Percentiles rank a stretch among this genome's conserved stretches.
Conservation (phyloP, 2,888 invertebrate genomes). For the Acleris literana region DNA sequence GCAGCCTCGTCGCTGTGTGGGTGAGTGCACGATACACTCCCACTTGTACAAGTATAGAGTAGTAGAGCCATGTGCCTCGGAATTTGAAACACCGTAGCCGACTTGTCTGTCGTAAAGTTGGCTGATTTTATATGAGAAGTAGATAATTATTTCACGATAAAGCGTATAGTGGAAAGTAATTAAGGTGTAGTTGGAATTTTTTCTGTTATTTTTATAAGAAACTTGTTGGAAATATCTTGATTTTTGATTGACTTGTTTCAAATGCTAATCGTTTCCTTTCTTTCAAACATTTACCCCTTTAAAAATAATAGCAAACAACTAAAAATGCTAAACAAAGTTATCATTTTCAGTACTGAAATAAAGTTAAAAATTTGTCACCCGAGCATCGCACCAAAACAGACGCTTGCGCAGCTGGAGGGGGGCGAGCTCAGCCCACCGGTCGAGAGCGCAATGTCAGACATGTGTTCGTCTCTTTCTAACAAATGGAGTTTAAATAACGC, state of each 20-base stretch:
- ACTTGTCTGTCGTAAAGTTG: constrained; percentile 3
- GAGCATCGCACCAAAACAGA: constrained; percentile 67
- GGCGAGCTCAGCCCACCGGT: constrained; percentile 72
- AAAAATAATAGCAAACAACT: background rate
- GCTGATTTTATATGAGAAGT: too few species aligned
- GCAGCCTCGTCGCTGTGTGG: constrained; percentile 63
- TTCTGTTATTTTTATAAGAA: too few species aligned
- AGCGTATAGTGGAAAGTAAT: too few species aligned
- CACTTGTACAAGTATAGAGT: constrained; percentile 65
- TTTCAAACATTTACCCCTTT: too few species aligned
- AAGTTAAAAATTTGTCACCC: constrained; percentile 68
- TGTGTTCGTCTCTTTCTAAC: constrained; percentile 68
- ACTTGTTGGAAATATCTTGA: too few species aligned
- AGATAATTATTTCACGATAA: background rate
- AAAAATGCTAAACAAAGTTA: background rate
- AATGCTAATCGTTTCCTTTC: too few species aligned
- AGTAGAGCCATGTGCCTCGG: constrained; percentile 53
- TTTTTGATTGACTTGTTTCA: too few species aligned
- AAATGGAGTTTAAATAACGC: background rate
- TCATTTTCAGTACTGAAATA: constrained; percentile 29
- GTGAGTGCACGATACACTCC: constrained; percentile 77
- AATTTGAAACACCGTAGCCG: constrained; percentile 23
- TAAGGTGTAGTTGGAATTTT: too few species aligned
- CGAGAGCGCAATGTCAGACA: constrained; percentile 55
- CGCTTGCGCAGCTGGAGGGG: constrained; percentile 73